These are phyloP conservation scores for Brenthis ino DNA, from an alignment of 2,888 invertebrate species.

Conservation along the genomic window DNA sequence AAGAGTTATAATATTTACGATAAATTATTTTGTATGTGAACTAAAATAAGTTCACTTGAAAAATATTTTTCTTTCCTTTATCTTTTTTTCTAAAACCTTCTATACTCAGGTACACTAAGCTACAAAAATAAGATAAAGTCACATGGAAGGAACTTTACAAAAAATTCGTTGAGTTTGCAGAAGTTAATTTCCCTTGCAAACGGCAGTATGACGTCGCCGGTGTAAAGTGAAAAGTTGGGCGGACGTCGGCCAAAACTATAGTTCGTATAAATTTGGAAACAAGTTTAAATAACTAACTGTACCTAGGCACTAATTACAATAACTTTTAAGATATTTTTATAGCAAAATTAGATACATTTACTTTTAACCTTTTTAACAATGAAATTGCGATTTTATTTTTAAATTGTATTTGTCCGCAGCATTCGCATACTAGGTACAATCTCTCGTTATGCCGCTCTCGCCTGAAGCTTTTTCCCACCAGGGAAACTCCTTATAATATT, in stretches of 20 bases:
- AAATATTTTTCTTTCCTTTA: neutral
- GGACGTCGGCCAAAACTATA: conserved; percentile 35
- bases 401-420: too few relatives aligned
- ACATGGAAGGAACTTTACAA: conserved; percentile 27
- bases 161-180: conserved; percentile 35
- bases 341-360: neutral
- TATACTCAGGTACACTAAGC: neutral
- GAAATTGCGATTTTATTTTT: too few relatives aligned
- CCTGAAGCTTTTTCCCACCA: too few relatives aligned
- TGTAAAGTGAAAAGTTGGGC: conserved; percentile 42
- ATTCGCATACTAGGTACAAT: too few relatives aligned
- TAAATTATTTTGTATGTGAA: neutral
- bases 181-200: conserved; percentile 40
- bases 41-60: neutral
- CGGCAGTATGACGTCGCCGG: conserved; percentile 37
- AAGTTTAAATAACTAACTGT: conserved; percentile 25
- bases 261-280: conserved; percentile 34
- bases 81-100: neutral
- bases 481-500: too few relatives aligned
- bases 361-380: neutral
- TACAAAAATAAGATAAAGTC: conserved; percentile 7
- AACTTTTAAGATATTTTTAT: conserved; percentile 5
- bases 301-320: conserved; percentile 15
- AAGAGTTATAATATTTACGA: neutral
- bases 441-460: too few relatives aligned